Conservation (phyloP, 2,888 invertebrate genomes). For the Ypsolopha scabrella region DNA sequence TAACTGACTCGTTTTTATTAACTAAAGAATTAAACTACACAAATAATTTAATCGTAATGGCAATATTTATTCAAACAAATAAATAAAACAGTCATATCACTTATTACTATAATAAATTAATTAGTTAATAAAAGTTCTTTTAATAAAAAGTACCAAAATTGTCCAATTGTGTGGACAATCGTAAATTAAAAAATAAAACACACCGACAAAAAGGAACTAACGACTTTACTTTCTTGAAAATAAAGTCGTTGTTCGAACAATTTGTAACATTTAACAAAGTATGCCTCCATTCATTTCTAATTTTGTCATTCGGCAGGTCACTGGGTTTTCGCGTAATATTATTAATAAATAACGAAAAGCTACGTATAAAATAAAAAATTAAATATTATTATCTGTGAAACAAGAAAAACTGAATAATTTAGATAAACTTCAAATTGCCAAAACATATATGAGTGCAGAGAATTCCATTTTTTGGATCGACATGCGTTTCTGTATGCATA, state of each 20-base stretch:
- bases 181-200: conserved; percentile 6
- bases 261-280: background rate
- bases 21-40: background rate
- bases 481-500: too few species aligned
- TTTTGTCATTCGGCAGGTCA: background rate
- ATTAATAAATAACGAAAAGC: too few species aligned
- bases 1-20: too few species aligned
- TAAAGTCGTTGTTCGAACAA: background rate
- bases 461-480: too few species aligned
- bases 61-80: conserved; percentile 4
- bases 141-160: conserved; percentile 38
- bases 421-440: too few species aligned
- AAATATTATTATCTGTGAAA: background rate
- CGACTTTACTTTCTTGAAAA: background rate
- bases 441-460: too few species aligned
- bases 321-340: background rate
- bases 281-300: background rate
- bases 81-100: conserved; percentile 9
- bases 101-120: conserved; percentile 18
- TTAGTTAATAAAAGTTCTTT: conserved; percentile 27
- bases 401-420: too few species aligned
- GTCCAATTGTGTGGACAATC: conserved; percentile 17
- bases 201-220: conserved; percentile 1
- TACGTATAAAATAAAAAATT: background rate
- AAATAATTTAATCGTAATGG: conserved; percentile 1